Conservation (phyloP, 2,113 vertebrate species). For the Myotis brandtii region DNA sequence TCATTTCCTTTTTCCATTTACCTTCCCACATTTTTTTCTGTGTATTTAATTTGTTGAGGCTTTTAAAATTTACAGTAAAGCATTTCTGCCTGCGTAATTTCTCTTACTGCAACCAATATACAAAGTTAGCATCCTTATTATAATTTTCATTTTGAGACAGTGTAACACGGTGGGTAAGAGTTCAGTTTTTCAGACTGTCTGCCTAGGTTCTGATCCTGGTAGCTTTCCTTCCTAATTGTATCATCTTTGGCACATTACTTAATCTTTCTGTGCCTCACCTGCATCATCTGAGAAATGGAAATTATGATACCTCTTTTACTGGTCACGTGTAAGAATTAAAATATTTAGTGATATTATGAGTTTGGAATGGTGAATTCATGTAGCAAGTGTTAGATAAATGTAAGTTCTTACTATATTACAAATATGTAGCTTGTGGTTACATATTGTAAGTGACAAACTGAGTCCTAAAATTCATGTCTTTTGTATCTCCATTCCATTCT, state of each 20-base stretch:
- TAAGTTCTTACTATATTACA: not conserved
- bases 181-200: not conserved
- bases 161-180: not conserved
- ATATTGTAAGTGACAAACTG: not conserved
- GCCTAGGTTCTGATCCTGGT: not conserved
- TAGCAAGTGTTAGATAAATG: not conserved
- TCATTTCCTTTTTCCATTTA: not conserved
- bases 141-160: not conserved
- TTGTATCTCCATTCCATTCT: not conserved
- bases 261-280: not conserved
- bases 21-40: not conserved
- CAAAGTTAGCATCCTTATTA: not conserved
- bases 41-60: not conserved
- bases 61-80: not conserved
- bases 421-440: not conserved
- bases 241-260: not conserved
- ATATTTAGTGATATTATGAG: not conserved
- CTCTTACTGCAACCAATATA: not conserved
- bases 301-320: not conserved
- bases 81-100: not conserved
- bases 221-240: not conserved
- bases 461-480: not conserved
- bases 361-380: not conserved
- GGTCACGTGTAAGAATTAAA: not conserved
- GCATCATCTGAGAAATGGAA: not conserved